Evolutionary conservation across 2,888 invertebrate genomes (phyloP), one percentile per base, ranked within the genome.

Genomic region (Eutolmus rufibarbis): DNA sequence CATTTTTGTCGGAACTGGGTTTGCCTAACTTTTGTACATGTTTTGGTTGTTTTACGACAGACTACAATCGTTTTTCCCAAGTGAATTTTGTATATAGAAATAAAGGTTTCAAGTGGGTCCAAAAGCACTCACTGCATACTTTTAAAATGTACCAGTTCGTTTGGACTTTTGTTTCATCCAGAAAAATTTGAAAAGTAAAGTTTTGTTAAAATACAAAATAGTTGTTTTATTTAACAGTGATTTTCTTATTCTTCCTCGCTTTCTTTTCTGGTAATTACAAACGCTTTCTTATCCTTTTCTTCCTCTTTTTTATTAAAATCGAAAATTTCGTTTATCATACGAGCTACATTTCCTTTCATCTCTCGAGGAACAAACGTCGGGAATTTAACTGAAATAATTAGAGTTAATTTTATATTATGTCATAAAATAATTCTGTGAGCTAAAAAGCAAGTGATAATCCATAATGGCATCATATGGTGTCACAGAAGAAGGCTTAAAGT

Each of bases 361-460:
- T 92, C 90, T 89, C 93, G 92, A 16, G 94, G 93, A 81, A 95
- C 90, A 90, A 94, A 94, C 87, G 91, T 90, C 9, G 95, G 95
- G 91, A 94, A 95, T 88, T 93, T 91, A 46, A 95, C 90, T 86
- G 90, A 89, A 89, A 92, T 91, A 86, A 57, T n/a, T 3, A 66
- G 46, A 74, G 28, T 31, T 28, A 74, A 14, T 84, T 46, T 46
- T 77, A 66, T 0, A 14, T 16, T 46, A 8, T 14, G 12, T 3
- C 0, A 40, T 40, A 40, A 40, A 40, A 9, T 0, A 40, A 40
- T 9, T 12, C 4, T 9, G 9, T 9, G 9, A 40, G 40, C 1
- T 12, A 40, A 2, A 37, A 37, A 37, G 2, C 4, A 37, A 7
- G 7, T 37, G 37, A 37, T 37, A 1, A 0, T 37, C 37, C 8